These are phyloP conservation scores for Drosophila paulistorum DNA, from an alignment of 1,140 invertebrate genomes.

Conservation along the genomic window DNA sequence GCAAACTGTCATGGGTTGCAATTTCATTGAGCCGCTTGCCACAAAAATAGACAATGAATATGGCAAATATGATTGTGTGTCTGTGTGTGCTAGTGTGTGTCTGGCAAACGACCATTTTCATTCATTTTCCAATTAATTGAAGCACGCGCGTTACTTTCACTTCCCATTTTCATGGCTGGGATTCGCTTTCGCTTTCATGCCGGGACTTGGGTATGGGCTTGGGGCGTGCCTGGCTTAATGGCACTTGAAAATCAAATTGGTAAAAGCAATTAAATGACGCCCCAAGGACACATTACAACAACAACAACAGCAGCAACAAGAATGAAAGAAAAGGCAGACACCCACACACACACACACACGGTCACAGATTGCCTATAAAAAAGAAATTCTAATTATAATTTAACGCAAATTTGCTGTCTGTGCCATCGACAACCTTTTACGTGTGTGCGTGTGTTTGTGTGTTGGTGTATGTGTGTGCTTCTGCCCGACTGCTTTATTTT, in stretches of 20 bases:
- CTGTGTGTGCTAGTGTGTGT: neutral
- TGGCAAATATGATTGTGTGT: slow-evolving; percentile 8
- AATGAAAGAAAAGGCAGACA: slow-evolving; percentile 31
- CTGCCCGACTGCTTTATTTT: slow-evolving; percentile 63
- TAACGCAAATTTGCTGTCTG: slow-evolving; percentile 77
- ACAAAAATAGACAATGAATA: slow-evolving; percentile 66
- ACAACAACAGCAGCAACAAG: slow-evolving; percentile 44
- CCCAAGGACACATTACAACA: slow-evolving; percentile 82
- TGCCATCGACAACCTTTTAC: slow-evolving; percentile 51
- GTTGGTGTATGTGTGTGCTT: slow-evolving; percentile 43
- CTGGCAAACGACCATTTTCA: slow-evolving; percentile 38
- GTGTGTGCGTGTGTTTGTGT: slow-evolving; percentile 19
- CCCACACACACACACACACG: slow-evolving; percentile 37
- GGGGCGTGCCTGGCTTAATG: slow-evolving; percentile 76
- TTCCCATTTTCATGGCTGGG: slow-evolving; percentile 31
- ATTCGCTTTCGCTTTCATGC: slow-evolving; percentile 65
- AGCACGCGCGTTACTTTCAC: slow-evolving; percentile 79
- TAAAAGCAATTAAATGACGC: slow-evolving; percentile 83
- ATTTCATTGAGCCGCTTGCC: slow-evolving; percentile 50
- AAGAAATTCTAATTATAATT: slow-evolving; percentile 82
- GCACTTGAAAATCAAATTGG: slow-evolving; percentile 83
- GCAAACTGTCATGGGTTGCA: slow-evolving; percentile 47
- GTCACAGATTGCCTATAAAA: slow-evolving; percentile 74
- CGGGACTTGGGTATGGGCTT: neutral
- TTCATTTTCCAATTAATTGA: slow-evolving; percentile 82